Evolutionary conservation across 2,888 invertebrate genomes (phyloP), one percentile per base, ranked within the genome.

Genomic region (Tryphoninae sp.): DNA sequence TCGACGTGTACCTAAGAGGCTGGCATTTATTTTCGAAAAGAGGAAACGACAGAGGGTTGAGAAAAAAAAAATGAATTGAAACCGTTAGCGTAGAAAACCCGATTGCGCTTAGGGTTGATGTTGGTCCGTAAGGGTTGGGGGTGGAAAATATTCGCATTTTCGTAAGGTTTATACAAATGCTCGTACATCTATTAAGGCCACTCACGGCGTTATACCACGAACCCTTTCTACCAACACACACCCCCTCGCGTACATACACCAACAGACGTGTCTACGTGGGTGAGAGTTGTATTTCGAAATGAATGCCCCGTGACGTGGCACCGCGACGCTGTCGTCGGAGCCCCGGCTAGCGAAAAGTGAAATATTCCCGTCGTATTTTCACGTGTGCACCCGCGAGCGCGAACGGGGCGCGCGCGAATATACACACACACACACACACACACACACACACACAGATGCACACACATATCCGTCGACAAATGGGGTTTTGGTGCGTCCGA

Each of bases 351-450:
- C 91, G 91, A 91, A 90, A 91, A 90, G 91, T 91, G 91, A 92
- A 91, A 92, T 92, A 92, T 92, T 90, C 84, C 88, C 88, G 88
- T 89, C 90, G 91, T 91, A 91, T 92, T 91, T 92, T 90, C 91
- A 90, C 90, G 90, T 90, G 89, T 82, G 81, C 83, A 77, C 78
- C 42, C 78, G 58, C 77, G 51, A 71, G 65, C 77, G 61, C 74
- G 19, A 40, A 42, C 53, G n/a, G 51, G 65, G 65, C 77, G 61
- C 74, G 19, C 45, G 33, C 42, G 9, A 2, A 23, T 23, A 11
- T 7, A 23, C 51, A 19, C 55, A 55, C 55, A 22, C 19, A 19
- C 55, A 19, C 55, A 45, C 42, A 11, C 2, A 23, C 42, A 11
- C 2, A 23, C 51, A 19, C 55, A 55, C 55, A 22, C 19, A 19